Base-by-base conservation (phyloP, 2,113 vertebrate species). In the Synodontis membranacea region DNA sequence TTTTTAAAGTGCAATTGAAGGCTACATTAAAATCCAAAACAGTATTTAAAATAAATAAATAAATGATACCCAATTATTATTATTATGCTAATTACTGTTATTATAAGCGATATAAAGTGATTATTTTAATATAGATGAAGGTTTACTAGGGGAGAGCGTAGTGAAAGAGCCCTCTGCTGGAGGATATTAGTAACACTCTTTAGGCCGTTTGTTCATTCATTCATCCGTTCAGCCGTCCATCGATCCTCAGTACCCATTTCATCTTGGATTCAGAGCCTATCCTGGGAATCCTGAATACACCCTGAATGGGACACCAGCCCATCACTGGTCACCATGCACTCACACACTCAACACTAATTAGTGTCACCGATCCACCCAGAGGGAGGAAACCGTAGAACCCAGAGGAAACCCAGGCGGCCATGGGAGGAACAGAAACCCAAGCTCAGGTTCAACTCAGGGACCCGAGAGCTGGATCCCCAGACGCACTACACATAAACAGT, bases 121-220 rank as follows among this genome's bases (percentile, higher is more conserved):
- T 14, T 12, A 44, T 72, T 72, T 48, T 50, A 5, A 31, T 50
- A 6, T 48, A 76, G 31, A 76, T 2, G 1, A 42, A 14, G 21
- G 39, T 21, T 74, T 42, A 72, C 17, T 75, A 48, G 1, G 17
- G 0, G 12, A 15, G 23, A 34, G 7, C 28, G 23, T 70, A 21
- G 34, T 70, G 39, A 44, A 39, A 3, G 74, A 25, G 28, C 74
- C 74, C 74, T 76, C 74, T 76, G 46, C 74, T 76, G 74, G 74
- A 76, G 42, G 23, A 11, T 14, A 46, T 9, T 25, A 46, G 23
- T 14, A n/a, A 46, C 25, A 11, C 39, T 72, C 34, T 44, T 46
- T 37, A 37, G n/a, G 5, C 11, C 1, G 12, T 28, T n/a, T 28
- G 12, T 58, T 58, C 7, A 58, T 58, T 62, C 3, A 62, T n/a